Evolutionary conservation across 2,888 invertebrate species (phyloP), one percentile per base, ranked within the genome.

Genomic region (Junonia oenone): DNA sequence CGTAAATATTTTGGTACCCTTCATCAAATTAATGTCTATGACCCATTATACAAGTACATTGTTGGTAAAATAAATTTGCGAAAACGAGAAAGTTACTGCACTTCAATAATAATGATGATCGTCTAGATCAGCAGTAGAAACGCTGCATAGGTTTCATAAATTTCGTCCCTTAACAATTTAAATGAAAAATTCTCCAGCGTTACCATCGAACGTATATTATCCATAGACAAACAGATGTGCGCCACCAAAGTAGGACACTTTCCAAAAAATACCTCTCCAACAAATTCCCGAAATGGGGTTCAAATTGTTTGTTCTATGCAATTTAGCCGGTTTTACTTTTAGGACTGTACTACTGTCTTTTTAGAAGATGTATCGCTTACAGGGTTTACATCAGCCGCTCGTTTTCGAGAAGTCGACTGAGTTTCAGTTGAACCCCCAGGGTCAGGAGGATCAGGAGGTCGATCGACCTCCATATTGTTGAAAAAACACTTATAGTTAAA

Each of bases 41-140:
- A 22, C 19, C 26, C 45, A 45, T 26, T 45, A 45, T 26, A 19
- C 45, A 8, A 45, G 27, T 19, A 26, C 26, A 8, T 26, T n/a
- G n/a, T n/a, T n/a, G n/a, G n/a, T n/a, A n/a, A n/a, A 67, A 65
- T 43, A 62, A 52, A 5, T 72, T 70, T 64, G 69, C 69, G 38
- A 68, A 59, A 35, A 66, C 70, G 27, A 56, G 61, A 26, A 53
- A 37, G n/a, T 56, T 55, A 47, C 47, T 71, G 2, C 70, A 71
- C 63, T 69, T 72, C 38, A 70, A 71, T 19, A 56, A 71, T 48
- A 71, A 70, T 59, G 48, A 58, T 4, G 51, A 63, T 43, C 66
- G 68, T 27, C 43, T 60, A 26, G n/a, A n/a, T 68, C 72, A 40
- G 49, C 47, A 49, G 60, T 45, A 13, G 63, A 69, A 50, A 2